phyloP scores from a whole-genome alignment of 2,888 invertebrate genomes.

The Drepanosiphum platanoidis region DNA sequence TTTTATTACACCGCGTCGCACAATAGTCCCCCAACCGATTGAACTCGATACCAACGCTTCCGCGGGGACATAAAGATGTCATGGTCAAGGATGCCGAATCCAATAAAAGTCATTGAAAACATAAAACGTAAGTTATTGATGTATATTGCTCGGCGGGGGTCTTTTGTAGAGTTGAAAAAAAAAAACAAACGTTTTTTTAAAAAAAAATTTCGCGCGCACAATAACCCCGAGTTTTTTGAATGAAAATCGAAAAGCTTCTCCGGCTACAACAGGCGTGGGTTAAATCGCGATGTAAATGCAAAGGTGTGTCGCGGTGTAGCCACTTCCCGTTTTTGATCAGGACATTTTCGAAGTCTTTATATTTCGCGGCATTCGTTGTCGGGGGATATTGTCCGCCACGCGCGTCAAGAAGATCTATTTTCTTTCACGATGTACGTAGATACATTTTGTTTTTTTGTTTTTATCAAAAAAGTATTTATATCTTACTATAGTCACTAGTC shows the following conservation, averaged over 20 bases:
- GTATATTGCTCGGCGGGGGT: constrained; percentile 1
- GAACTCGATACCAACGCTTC: constrained; percentile 47
- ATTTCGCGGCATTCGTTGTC: no score
- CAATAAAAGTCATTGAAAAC: constrained; percentile 54
- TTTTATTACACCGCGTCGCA: constrained; percentile 31
- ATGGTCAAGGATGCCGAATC: constrained; percentile 53
- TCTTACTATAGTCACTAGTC: no score
- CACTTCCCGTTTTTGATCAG: neutral
- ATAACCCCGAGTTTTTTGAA: neutral
- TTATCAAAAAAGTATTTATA: no score
- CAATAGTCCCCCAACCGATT: constrained; percentile 44
- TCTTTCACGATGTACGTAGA: no score
- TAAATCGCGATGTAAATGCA: no score
- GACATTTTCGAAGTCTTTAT: no score
- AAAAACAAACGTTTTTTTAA: constrained; percentile 40
- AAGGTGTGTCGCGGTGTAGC: no score
- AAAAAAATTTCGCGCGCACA: neutral
- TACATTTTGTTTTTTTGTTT: no score
- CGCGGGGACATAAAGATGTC: constrained; percentile 57
- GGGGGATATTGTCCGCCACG: no score
- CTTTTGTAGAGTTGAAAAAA: constrained; percentile 20
- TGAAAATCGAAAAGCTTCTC: neutral
- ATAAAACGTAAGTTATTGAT: constrained; percentile 46
- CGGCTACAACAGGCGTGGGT: no score
- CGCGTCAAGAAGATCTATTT: no score